Conservation (phyloP, 2,888 invertebrate species). For the Dugesia japonica region DNA sequence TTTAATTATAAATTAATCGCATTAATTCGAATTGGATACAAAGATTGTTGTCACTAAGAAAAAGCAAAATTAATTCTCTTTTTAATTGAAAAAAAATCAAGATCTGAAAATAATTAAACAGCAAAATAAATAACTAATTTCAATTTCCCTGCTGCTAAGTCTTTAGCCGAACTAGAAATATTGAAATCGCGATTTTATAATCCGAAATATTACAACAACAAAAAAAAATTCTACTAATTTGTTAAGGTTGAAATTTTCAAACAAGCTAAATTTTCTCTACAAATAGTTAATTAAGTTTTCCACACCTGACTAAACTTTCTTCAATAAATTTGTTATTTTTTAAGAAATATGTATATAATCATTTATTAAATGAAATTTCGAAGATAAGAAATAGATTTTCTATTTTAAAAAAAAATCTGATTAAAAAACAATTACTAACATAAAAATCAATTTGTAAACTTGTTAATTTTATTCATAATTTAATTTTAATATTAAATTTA, state of each 20-base stretch:
- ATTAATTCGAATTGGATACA: constrained; percentile 20
- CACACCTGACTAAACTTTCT: constrained; percentile 20
- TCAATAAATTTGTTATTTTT: not conserved
- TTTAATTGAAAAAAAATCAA: constrained; percentile 20
- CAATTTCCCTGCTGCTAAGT: not conserved
- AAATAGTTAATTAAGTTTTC: constrained; percentile 4
- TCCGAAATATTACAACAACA: constrained; percentile 20
- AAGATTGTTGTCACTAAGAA: constrained; percentile 15
- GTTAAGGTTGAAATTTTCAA: not conserved
- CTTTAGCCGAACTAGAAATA: not conserved
- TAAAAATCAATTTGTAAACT: no score
- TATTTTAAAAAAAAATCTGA: no score
- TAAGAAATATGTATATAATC: no score
- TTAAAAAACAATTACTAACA: no score
- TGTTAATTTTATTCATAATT: no score
- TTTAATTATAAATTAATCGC: constrained; percentile 20
- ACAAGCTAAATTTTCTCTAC: not conserved
- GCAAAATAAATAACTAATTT: constrained; percentile 13
- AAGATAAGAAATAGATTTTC: no score
- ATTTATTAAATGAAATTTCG: no score
- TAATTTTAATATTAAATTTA: no score
- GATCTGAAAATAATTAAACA: constrained; percentile 14
- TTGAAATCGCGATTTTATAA: constrained; percentile 8
- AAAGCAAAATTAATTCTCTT: constrained; percentile 20
- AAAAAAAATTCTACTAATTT: not conserved